phyloP scores from a whole-genome alignment of 2,113 vertebrate species.

The Riparia riparia region DNA sequence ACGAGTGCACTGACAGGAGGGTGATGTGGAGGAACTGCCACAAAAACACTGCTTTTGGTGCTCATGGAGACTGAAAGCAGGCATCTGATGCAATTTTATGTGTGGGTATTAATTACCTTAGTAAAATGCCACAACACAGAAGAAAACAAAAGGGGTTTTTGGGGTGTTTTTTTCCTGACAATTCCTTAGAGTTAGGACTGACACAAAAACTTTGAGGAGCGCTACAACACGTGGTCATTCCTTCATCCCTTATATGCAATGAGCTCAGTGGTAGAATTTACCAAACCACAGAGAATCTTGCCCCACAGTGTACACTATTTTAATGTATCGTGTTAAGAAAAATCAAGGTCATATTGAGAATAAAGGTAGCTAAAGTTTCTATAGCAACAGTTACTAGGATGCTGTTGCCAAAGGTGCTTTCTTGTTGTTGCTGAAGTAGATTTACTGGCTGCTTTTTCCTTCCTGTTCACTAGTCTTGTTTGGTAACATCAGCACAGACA shows the following conservation, averaged over 20 bases:
- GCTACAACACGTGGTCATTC: background rate
- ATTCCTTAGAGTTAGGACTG: background rate
- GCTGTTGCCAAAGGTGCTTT: conserved; percentile 78
- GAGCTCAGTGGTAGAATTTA: conserved; percentile 18
- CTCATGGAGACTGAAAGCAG: background rate
- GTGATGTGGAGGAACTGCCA: background rate
- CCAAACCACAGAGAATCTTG: background rate
- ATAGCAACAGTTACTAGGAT: conserved; percentile 80
- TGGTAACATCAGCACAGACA: conserved; percentile 38
- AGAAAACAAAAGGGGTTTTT: background rate
- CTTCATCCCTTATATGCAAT: background rate
- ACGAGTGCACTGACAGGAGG: accelerated
- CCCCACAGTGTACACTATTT: background rate
- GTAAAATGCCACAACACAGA: background rate
- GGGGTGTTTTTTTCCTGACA: background rate
- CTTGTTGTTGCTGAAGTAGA: conserved; percentile 60
- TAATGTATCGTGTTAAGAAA: conserved; percentile 58
- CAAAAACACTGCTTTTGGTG: background rate
- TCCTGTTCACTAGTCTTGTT: conserved; percentile 63
- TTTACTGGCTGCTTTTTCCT: conserved; percentile 62
- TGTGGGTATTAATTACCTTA: background rate
- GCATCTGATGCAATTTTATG: background rate
- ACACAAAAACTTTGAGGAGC: background rate
- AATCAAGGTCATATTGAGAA: conserved; percentile 73
- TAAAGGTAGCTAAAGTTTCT: conserved; percentile 76